Base-by-base conservation (phyloP, 2,113 vertebrate genomes). In the Chloropsis hardwickii region DNA sequence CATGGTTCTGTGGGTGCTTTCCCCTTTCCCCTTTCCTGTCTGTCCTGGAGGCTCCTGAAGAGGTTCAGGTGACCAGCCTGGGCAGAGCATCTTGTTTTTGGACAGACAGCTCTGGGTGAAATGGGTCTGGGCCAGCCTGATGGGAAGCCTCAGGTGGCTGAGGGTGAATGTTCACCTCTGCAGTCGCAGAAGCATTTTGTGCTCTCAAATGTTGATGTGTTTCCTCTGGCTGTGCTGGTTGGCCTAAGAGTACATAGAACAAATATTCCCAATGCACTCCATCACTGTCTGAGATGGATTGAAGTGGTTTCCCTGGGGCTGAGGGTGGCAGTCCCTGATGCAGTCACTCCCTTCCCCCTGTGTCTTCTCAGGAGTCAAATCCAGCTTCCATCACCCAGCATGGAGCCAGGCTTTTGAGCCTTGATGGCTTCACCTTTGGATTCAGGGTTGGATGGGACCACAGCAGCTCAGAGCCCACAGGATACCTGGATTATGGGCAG, bases 221-320 rank as follows among this genome's bases (percentile, higher is more conserved):
- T 61, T 62, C 47, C 64, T 77, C 56, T n/a, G 27, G 61, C 51
- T 74, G n/a, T 35, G 22, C 24, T 5, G 6, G 10, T 17, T 66
- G 42, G 21, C 47, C 71, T 58, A 6, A 5, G 6, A 66, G 27
- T 9, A 1, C 5, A 27, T 10, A 86, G 61, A 61, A 22, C 48
- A 60, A 5, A 20, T 45, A 4, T 15, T 54, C 21, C 54, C 64
- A n/a, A 0, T 19, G 25, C 12, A 3, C 2, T 2, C 44, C 29
- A 35, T n/a, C 20, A 1, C 29, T 56, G 45, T 5, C 1, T 50
- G 4, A n/a, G 39, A 3, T 23, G 42, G 33, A 19, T 22, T 42
- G 28, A 27, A 53, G n/a, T 20, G 28, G 15, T 70, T 56, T 47
- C 76, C 18, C 3, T 0, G 10, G 72, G 88, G 81, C 72, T 76